These are phyloP conservation scores for Psilanteris sp. DNA, from an alignment of 1,140 invertebrate species.

Conservation along the genomic window DNA sequence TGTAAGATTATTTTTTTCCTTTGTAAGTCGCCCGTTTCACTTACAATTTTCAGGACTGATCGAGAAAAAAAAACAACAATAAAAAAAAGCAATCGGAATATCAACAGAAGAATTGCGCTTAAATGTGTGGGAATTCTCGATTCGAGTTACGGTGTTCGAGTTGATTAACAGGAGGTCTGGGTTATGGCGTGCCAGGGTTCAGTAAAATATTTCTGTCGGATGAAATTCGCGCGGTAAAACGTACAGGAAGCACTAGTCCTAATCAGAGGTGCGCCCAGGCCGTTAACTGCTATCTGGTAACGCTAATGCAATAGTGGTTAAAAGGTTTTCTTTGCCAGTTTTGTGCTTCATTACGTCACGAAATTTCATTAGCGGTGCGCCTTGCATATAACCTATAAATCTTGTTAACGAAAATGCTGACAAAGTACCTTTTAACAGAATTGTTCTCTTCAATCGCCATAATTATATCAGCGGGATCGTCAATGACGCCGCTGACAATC, in stretches of 20 bases:
- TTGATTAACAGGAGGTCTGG: slow-evolving; percentile 31
- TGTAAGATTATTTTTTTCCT: too few species aligned
- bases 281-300: slow-evolving; percentile 47
- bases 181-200: slow-evolving; percentile 43
- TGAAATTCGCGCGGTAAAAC: slow-evolving; percentile 25
- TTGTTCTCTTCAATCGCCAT: not conserved
- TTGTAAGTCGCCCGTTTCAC: too few species aligned
- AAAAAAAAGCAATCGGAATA: too few species aligned
- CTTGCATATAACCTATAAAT: slow-evolving; percentile 11
- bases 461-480: too few species aligned
- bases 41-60: too few species aligned
- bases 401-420: slow-evolving; percentile 27
- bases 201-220: slow-evolving; percentile 38
- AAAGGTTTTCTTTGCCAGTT: slow-evolving; percentile 53
- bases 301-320: slow-evolving; percentile 58
- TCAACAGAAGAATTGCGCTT: too few species aligned
- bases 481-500: too few species aligned
- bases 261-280: slow-evolving; percentile 63
- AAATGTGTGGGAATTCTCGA: too few species aligned
- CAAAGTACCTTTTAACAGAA: slow-evolving; percentile 9
- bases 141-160: too few species aligned
- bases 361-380: slow-evolving; percentile 43
- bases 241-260: slow-evolving; percentile 54
- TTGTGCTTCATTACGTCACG: slow-evolving; percentile 41
- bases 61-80: too few species aligned